These are phyloP conservation scores for Ginglymostoma cirratum DNA, from an alignment of 2,113 vertebrate genomes.

Conservation along the genomic window DNA sequence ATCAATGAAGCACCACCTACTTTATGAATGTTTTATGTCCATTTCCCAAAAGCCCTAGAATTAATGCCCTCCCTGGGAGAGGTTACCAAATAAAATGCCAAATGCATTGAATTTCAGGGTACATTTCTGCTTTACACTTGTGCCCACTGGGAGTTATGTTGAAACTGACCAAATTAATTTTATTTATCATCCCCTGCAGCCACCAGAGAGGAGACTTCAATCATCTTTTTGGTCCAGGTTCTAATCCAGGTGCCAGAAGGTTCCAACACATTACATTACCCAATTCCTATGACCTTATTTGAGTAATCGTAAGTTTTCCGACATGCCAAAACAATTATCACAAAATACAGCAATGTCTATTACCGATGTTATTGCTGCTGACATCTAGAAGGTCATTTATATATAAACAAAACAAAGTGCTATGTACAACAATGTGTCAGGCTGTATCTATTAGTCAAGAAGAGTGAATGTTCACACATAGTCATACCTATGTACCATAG, in stretches of 20 bases:
- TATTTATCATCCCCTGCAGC: not conserved
- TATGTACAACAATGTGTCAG: not conserved
- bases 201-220: constrained; percentile 12
- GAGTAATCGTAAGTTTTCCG: not conserved
- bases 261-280: constrained; percentile 8
- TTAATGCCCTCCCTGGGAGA: not conserved
- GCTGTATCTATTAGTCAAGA: not conserved
- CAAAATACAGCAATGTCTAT: not conserved
- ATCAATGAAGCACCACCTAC: not conserved
- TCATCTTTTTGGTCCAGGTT: not conserved
- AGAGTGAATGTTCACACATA: not conserved
- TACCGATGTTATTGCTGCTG: not conserved
- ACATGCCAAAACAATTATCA: constrained; percentile 30
- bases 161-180: constrained; percentile 27
- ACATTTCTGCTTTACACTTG: not conserved
- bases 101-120: constrained; percentile 12
- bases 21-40: not conserved
- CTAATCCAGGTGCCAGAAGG: constrained; percentile 1
- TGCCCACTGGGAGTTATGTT: constrained; percentile 14
- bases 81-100: not conserved
- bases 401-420: not conserved
- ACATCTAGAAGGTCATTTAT: not conserved
- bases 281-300: not conserved
- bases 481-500: not conserved
- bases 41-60: not conserved